phyloP scores from a whole-genome alignment of 2,797 vertebrate species.

The Takifugu rubripes region DNA sequence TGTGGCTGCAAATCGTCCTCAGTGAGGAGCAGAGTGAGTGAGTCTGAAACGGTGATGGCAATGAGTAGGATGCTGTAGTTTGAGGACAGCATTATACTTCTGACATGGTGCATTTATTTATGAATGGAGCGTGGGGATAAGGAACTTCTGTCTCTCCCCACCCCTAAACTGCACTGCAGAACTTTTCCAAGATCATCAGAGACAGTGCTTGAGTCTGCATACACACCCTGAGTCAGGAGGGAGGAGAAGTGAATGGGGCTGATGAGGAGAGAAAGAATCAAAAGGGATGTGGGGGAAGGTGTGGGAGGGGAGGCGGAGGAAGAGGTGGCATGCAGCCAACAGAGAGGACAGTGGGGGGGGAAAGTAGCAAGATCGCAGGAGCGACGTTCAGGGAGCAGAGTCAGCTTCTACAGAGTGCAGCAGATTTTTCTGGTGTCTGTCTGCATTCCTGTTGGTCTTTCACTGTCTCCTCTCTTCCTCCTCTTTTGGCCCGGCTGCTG shows the following conservation, averaged over 20 bases:
- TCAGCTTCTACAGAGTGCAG: constrained; percentile 26
- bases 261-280: constrained; percentile 30
- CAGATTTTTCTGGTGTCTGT: constrained; percentile 25
- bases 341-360: constrained; percentile 47
- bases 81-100: constrained; percentile 5
- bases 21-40: constrained; percentile 1
- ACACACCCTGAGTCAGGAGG: constrained; percentile 54
- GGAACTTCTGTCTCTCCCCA: constrained; percentile 19
- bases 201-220: constrained; percentile 73
- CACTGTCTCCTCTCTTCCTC: constrained; percentile 8
- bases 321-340: constrained; percentile 62
- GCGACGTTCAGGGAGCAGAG: constrained; percentile 36
- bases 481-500: neutral
- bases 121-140: constrained; percentile 29
- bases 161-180: constrained; percentile 79
- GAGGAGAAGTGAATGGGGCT: constrained; percentile 22
- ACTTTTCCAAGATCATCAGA: constrained; percentile 72
- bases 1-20: constrained; percentile 21
- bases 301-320: constrained; percentile 20
- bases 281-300: constrained; percentile 34
- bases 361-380: constrained; percentile 71
- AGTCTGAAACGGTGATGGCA: neutral
- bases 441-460: constrained; percentile 15
- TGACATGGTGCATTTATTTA: constrained; percentile 17
- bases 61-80: neutral